Percentiles rank a stretch among this genome's conserved stretches.
phyloP scores from a whole-genome alignment of 2,113 vertebrate species.

The Marcusenius ussheri region DNA sequence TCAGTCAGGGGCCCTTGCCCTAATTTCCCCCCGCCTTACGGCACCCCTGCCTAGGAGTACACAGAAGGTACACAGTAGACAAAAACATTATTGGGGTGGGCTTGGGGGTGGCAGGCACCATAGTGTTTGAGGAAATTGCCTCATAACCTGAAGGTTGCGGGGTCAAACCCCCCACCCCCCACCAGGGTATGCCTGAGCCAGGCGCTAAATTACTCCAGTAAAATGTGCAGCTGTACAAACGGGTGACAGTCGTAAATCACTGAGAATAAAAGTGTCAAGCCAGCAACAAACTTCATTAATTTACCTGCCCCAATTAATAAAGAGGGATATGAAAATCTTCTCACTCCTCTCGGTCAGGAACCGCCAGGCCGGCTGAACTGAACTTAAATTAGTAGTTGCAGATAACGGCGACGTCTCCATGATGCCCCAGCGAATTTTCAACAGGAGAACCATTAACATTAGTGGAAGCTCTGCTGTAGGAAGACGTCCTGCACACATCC shows the following conservation, averaged over 20 bases:
- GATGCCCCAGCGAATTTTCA: neutral
- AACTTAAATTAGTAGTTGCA: neutral
- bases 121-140: constrained; percentile 1
- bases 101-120: neutral
- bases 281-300: neutral
- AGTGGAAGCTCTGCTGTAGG: neutral
- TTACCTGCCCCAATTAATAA: neutral
- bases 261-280: neutral
- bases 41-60: neutral
- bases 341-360: neutral
- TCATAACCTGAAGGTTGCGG: neutral
- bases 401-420: neutral
- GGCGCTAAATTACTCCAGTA: neutral
- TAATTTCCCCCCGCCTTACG: too few species aligned
- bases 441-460: neutral
- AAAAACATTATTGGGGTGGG: neutral
- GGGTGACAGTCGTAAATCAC: neutral
- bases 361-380: neutral
- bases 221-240: neutral
- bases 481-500: neutral
- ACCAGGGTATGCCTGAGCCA: neutral
- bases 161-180: neutral
- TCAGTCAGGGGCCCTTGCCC: too few species aligned
- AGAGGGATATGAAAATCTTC: neutral
- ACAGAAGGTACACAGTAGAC: neutral